Percentiles rank a stretch among this genome's conserved stretches.
phyloP scores from a whole-genome alignment of 2,888 invertebrate species.

The Phengaris arion region DNA sequence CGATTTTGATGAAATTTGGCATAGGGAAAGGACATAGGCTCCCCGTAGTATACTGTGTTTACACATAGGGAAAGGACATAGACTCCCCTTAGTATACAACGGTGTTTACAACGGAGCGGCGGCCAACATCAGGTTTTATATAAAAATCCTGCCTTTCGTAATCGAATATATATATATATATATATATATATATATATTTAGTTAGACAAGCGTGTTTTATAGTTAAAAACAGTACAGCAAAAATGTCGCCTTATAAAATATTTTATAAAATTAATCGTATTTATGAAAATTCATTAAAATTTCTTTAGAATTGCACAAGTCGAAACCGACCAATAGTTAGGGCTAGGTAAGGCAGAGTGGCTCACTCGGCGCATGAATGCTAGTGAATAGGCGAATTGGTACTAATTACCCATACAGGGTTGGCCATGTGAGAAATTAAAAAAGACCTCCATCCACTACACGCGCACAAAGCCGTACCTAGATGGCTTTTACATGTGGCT shows the following conservation, averaged over 20 bases:
- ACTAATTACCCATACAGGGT: conserved; percentile 74
- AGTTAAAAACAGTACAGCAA: background rate
- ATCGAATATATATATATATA: no score
- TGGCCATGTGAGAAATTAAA: conserved; percentile 74
- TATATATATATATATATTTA: no score
- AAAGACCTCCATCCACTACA: conserved; percentile 50
- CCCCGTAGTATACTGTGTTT: no score
- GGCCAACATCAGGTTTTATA: no score
- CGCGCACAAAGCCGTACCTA: conserved; percentile 33
- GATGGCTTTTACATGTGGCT: conserved; percentile 18
- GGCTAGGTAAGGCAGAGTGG: conserved; percentile 45
- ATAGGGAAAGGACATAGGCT: no score
- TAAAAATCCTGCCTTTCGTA: no score
- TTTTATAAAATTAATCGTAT: background rate
- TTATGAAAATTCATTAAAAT: conserved; percentile 15
- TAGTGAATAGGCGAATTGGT: conserved; percentile 71
- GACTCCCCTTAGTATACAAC: no score
- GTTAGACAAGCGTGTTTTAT: no score
- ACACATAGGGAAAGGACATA: no score
- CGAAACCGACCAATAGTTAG: conserved; percentile 39
- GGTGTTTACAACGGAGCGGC: no score
- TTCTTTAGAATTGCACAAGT: conserved; percentile 14
- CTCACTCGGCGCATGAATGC: conserved; percentile 58
- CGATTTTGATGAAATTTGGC: no score
- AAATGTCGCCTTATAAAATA: background rate